Base-by-base conservation (phyloP, 2,113 vertebrate genomes). In the Hepsetus odoe region DNA sequence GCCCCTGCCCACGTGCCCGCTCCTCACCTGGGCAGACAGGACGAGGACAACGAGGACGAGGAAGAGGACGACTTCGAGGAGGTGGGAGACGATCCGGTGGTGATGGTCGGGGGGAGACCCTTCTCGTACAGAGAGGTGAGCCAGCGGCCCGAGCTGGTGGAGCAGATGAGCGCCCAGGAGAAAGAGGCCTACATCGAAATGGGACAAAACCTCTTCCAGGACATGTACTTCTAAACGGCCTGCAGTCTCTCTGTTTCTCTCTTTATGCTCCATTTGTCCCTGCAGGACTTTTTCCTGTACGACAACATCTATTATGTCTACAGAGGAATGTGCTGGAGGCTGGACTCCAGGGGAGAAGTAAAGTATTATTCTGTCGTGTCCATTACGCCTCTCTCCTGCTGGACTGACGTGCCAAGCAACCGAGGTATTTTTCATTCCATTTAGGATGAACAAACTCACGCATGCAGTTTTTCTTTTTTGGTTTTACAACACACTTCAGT, bases 121-220 rank as follows among this genome's bases (percentile, higher is more conserved):
- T 95, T 92, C 86, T 90, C 94, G 0, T 99, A 99, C 85, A 93
- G 94, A 28, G 95, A 98, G 87, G 98, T 99, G 83, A 97, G 95
- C 90, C 96, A 98, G 86, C 90, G 94, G 49, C 96, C 96, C 0
- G 96, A 98, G 91, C 92, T 99, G 67, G 97, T 99, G 86, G 93
- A 95, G 32, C 94, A 97, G 85, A 99, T 99, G 98, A 97, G 95
- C 0, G 88, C 95, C 0, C 96, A 97, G 81, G 98, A 99, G 83
- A 99, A 98, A 76, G 96, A 99, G 80, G 94, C 94, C 0, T 99
- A 99, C 87, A 99, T 99, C 61, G 94, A 96, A 84, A 98, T 97
- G 96, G 96, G 97, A 20, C 96, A 93, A 0, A 95, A 94, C 80
- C 95, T 99, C 88, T 99, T 97, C 82, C 94, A 98, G 85, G 97